Conservation (phyloP, 2,113 vertebrate species). For the Gobius niger region DNA sequence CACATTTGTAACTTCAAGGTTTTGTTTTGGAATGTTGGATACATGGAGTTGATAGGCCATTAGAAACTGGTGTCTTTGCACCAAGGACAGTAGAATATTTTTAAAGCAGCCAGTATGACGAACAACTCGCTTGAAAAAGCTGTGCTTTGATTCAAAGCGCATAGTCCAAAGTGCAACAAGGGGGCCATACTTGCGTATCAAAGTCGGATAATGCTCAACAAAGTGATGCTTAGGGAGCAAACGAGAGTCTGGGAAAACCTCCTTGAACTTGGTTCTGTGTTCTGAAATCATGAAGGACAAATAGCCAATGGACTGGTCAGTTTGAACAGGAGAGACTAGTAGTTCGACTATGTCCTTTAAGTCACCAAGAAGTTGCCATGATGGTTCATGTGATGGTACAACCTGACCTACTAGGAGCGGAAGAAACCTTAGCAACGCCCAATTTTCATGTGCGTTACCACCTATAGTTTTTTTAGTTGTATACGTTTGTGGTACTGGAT, state of each 20-base stretch:
- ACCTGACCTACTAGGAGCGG: background rate
- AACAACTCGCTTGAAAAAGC: background rate
- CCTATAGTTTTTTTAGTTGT: background rate
- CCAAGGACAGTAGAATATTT: slow-evolving; percentile 2
- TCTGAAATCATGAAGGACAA: slow-evolving; percentile 15
- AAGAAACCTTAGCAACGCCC: background rate
- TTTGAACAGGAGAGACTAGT: slow-evolving; percentile 13
- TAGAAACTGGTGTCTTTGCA: slow-evolving; percentile 2
- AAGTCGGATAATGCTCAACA: background rate
- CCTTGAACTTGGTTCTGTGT: slow-evolving; percentile 12
- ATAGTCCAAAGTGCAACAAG: background rate
- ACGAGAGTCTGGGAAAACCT: background rate
- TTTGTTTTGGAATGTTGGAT: too few species aligned
- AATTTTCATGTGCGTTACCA: background rate
- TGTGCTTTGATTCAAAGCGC: background rate
- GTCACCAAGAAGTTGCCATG: background rate
- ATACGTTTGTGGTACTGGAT: background rate
- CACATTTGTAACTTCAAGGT: too few species aligned
- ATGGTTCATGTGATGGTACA: background rate
- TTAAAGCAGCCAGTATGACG: slow-evolving; percentile 21
- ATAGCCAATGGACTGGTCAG: slow-evolving; percentile 8
- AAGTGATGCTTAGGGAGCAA: slow-evolving; percentile 9
- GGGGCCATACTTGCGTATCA: background rate
- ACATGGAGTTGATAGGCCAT: background rate
- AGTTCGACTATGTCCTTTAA: slow-evolving; percentile 15